Evolutionary conservation across 2,888 invertebrate species (phyloP).

Genomic region (Drosophila paranaensis): DNA sequence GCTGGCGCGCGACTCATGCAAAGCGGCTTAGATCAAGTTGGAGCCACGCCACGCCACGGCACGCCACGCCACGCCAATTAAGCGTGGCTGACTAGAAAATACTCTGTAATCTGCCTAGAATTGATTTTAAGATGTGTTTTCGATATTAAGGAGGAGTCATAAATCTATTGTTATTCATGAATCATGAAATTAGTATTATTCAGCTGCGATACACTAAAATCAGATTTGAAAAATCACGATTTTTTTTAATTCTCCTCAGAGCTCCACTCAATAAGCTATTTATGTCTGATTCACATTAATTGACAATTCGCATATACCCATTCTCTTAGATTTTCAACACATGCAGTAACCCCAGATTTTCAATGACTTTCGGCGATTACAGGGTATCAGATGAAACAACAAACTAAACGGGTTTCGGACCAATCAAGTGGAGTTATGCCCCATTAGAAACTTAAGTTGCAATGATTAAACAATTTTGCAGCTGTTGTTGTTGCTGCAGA

Average conservation of each 20-base stretch:
- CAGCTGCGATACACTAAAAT: too few relatives aligned
- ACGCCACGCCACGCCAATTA: background rate
- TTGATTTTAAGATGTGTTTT: too few relatives aligned
- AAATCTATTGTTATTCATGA: too few relatives aligned
- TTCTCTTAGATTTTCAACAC: background rate
- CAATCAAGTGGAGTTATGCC: conserved; percentile 30
- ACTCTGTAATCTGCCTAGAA: background rate
- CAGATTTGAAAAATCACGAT: too few relatives aligned
- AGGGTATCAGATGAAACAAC: background rate
- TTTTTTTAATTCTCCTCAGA: too few relatives aligned
- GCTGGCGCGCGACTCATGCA: conserved; percentile 6
- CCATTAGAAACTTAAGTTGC: conserved; percentile 71
- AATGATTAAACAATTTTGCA: conserved; percentile 76
- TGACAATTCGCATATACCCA: background rate
- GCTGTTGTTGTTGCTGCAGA: conserved; percentile 11
- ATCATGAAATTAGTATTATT: too few relatives aligned
- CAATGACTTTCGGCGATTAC: background rate
- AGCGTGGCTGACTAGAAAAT: background rate
- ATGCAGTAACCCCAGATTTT: background rate
- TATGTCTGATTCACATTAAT: background rate
- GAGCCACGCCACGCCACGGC: background rate
- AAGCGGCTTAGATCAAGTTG: conserved; percentile 46
- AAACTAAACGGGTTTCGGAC: conserved; percentile 51
- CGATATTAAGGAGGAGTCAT: too few relatives aligned
- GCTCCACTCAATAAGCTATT: too few relatives aligned